These are phyloP conservation scores for Rhizomys pruinosus DNA, from an alignment of 2,113 vertebrate species.

Conservation along the genomic window DNA sequence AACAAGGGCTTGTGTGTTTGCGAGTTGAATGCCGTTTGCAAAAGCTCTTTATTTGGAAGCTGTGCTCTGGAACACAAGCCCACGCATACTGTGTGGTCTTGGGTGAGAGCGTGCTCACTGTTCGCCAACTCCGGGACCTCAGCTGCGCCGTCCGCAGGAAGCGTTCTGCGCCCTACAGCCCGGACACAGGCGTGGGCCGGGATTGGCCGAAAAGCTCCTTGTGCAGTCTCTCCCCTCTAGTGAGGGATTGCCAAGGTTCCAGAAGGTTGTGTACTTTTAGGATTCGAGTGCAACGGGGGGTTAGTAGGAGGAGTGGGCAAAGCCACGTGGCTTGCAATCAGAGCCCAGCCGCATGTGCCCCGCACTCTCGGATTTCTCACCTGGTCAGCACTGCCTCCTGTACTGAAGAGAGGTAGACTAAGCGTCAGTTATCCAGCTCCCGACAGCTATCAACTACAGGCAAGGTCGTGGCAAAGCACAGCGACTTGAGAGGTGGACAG, in stretches of 20 bases:
- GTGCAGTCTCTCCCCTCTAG: neutral
- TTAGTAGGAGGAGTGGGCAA: neutral
- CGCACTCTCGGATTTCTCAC: neutral
- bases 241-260: neutral
- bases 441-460: rapidly evolving
- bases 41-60: rapidly evolving
- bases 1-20: neutral
- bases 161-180: rapidly evolving
- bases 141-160: neutral
- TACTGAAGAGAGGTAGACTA: neutral
- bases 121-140: neutral
- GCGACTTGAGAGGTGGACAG: neutral
- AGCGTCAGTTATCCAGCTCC: neutral
- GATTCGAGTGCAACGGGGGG: neutral
- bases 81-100: neutral
- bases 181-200: neutral
- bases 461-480: neutral
- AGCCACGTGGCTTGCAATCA: neutral
- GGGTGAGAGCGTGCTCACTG: neutral
- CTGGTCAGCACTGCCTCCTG: neutral
- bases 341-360: neutral
- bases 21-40: rapidly evolving
- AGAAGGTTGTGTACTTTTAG: neutral
- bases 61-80: neutral
- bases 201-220: neutral